Evolutionary conservation across 2,888 invertebrate genomes (phyloP).

Genomic region (Dichetophora obliterata): DNA sequence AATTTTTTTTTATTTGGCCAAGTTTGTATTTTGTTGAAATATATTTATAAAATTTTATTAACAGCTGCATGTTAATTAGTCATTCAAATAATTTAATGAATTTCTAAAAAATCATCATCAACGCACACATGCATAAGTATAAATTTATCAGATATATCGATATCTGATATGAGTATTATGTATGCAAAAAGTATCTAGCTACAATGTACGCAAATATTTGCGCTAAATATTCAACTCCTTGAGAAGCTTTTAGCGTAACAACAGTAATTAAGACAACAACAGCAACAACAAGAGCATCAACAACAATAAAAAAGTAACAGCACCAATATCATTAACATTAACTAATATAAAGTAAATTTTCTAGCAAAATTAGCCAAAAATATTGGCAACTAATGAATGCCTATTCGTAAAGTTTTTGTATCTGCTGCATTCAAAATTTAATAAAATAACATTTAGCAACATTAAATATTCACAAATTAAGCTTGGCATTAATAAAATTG

Average conservation of each 20-base stretch:
- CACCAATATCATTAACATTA: neutral
- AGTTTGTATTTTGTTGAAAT: neutral
- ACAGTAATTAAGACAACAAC: neutral
- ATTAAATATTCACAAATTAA: neutral
- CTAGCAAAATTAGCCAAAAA: neutral
- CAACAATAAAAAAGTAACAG: too few relatives aligned
- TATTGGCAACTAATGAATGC: too few relatives aligned
- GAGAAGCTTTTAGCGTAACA: slow-evolving; percentile 52
- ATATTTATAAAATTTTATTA: slow-evolving; percentile 8
- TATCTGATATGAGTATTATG: neutral
- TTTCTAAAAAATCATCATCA: neutral
- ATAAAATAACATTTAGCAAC: neutral
- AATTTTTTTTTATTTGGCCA: neutral
- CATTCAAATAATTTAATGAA: slow-evolving; percentile 13
- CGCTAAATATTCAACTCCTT: slow-evolving; percentile 44
- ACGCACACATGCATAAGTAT: neutral
- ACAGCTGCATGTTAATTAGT: slow-evolving; percentile 24
- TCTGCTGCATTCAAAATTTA: too few relatives aligned
- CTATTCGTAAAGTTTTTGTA: too few relatives aligned
- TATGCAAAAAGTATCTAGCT: neutral
- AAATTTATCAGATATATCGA: neutral
- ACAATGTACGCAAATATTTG: slow-evolving; percentile 42
- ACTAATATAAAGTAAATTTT: neutral
- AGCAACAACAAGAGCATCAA: slow-evolving; percentile 23
- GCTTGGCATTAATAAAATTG: neutral